Evolutionary conservation across 2,888 invertebrate species (phyloP).

Genomic region (Scaptomyza reducta): DNA sequence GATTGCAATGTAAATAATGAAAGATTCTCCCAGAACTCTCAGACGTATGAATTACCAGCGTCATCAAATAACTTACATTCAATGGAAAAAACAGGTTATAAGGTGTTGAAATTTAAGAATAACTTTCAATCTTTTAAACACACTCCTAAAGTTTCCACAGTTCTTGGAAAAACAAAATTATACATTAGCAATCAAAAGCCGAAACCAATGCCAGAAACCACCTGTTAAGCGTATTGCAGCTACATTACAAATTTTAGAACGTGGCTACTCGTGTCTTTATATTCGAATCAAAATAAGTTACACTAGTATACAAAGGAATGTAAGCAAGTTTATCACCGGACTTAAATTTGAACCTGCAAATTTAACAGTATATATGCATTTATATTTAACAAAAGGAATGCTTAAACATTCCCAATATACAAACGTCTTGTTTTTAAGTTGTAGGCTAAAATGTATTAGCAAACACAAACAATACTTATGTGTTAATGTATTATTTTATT

Average conservation of each 20-base stretch:
- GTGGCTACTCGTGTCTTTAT: slow-evolving; percentile 40
- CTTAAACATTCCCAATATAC: slow-evolving; percentile 52
- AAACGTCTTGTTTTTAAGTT: slow-evolving; percentile 53
- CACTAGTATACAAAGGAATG: slow-evolving; percentile 40
- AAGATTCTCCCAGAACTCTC: slow-evolving; percentile 17
- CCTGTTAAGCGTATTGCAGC: slow-evolving; percentile 75
- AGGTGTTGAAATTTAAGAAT: slow-evolving; percentile 66
- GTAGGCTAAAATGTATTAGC: slow-evolving; percentile 61
- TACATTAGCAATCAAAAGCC: slow-evolving; percentile 56
- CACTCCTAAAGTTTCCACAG: slow-evolving; percentile 41
- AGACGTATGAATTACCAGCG: slow-evolving; percentile 7
- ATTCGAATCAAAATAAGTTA: slow-evolving; percentile 67
- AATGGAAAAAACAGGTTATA: slow-evolving; percentile 32
- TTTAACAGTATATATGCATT: slow-evolving; percentile 70
- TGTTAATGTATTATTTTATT: slow-evolving; percentile 66
- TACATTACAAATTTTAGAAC: slow-evolving; percentile 39
- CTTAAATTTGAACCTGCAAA: slow-evolving; percentile 55
- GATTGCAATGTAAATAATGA: slow-evolving; percentile 50
- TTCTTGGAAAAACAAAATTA: slow-evolving; percentile 56
- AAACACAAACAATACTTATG: slow-evolving; percentile 53
- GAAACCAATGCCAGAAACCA: slow-evolving; percentile 83
- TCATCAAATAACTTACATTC: slow-evolving; percentile 17
- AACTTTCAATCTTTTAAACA: slow-evolving; percentile 38
- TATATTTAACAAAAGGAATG: slow-evolving; percentile 59
- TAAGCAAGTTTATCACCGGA: slow-evolving; percentile 53